phyloP scores from a whole-genome alignment of 2,888 invertebrate species.

The Tetheella fluctuosa region DNA sequence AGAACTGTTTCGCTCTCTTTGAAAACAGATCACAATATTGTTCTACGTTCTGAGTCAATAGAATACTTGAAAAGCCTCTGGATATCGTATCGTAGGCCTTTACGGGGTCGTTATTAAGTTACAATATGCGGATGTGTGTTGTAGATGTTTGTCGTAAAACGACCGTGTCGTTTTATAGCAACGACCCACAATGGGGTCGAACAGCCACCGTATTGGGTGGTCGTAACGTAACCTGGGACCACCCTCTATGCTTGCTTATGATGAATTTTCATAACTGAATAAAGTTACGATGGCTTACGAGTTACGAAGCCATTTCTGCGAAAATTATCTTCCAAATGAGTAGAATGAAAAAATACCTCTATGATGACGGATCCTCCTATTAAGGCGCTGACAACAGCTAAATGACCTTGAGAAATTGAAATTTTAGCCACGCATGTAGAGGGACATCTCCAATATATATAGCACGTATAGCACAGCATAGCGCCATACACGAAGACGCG shows the following conservation, averaged over 20 bases:
- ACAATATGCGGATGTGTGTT: conserved; percentile 57
- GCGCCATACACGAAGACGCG: no score
- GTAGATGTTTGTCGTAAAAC: conserved; percentile 67
- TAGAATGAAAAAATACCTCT: no score
- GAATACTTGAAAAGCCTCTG: conserved; percentile 60
- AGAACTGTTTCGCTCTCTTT: conserved; percentile 26
- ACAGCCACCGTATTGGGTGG: conserved; percentile 58
- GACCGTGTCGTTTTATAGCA: conserved; percentile 66
- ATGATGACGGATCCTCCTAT: no score
- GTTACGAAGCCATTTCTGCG: conserved; percentile 29
- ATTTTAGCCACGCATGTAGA: no score
- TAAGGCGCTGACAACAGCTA: no score
- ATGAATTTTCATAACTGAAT: conserved; percentile 64
- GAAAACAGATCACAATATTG: conserved; percentile 26
- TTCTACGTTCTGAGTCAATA: conserved; percentile 47
- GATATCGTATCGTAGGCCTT: conserved; percentile 62
- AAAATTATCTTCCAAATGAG: conserved; percentile 34
- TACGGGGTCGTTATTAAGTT: conserved; percentile 55
- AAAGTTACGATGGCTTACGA: conserved; percentile 33
- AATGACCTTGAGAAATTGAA: no score
- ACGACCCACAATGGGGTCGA: conserved; percentile 50
- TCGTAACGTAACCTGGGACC: conserved; percentile 67
- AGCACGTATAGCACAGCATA: no score
- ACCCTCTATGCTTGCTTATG: conserved; percentile 59
- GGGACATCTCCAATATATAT: no score